Evolutionary conservation across 2,888 invertebrate species (phyloP), one percentile per base, ranked within the genome.

Genomic region (Apodemia duryi): DNA sequence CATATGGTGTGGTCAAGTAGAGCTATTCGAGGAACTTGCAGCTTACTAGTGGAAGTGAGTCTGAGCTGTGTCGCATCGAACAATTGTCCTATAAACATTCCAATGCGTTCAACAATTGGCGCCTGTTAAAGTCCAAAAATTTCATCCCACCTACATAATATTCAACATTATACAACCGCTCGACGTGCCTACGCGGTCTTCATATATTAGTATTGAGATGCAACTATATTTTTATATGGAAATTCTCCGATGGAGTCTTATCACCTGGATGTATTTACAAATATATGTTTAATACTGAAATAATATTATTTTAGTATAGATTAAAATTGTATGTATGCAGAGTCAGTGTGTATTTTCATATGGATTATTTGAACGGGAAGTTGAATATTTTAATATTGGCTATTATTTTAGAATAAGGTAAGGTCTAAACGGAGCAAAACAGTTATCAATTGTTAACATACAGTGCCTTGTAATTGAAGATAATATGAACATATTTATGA

Each of bases 331-430:
- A 85, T 87, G 87, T 86, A 86, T 85, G 85, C 85, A 88, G 86
- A 90, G 86, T 84, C 83, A 81, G 86, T 80, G 84, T 86, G 88
- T 91, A 91, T 91, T 91, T 91, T 91, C 88, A 84, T 88, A 91
- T 81, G 79, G 85, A 82, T 84, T 85, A 85, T 88, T 89, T 89
- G 86, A 86, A 85, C 81, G 83, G 81, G 82, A 73, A 86, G 76
- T 81, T 83, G 74, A 84, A 86, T 88, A 90, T 89, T 88, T 87
- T 86, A 86, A 84, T 87, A 89, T 88, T 87, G 90, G 91, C 90
- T 90, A 89, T 88, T 89, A 85, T 81, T 83, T 80, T 87, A 90
- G 86, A 77, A 74, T 88, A 88, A 84, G 85, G 61, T 83, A 84
- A 82, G 84, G 81, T 83, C 84, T 84, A 84, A 86, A 80, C 76